phyloP scores from a whole-genome alignment of 1,140 invertebrate genomes.

The Chironomus tepperi region DNA sequence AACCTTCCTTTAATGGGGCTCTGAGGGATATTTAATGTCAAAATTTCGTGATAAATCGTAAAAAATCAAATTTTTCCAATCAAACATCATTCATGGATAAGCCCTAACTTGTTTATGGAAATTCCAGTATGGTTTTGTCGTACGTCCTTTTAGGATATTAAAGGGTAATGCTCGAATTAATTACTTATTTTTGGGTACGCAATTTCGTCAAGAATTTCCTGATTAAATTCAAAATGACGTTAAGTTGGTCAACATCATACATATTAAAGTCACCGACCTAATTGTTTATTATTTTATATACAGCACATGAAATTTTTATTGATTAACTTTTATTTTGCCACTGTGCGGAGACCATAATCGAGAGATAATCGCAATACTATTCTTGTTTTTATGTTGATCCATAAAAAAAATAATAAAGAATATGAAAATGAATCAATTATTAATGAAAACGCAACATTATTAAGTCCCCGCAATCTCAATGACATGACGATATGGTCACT shows the following conservation, averaged over 20 bases:
- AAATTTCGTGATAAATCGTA: too few relatives aligned
- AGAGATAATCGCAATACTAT: neutral
- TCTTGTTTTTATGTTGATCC: neutral
- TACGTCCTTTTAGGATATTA: neutral
- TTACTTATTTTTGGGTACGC: neutral
- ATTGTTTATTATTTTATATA: neutral
- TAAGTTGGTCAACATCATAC: neutral
- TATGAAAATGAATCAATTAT: neutral
- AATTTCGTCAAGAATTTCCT: neutral
- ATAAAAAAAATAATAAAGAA: neutral
- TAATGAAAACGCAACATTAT: constrained; percentile 36
- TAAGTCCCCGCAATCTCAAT: constrained; percentile 29
- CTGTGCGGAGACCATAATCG: neutral
- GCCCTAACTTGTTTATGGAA: neutral
- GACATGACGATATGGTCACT: too few relatives aligned
- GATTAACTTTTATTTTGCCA: neutral
- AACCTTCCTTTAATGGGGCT: too few relatives aligned
- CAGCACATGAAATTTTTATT: neutral
- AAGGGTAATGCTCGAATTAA: constrained; percentile 12
- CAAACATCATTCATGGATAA: too few relatives aligned
- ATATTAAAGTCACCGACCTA: neutral
- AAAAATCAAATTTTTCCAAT: too few relatives aligned
- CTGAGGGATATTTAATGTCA: too few relatives aligned
- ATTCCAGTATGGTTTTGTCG: neutral
- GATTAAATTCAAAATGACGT: neutral